A percentile compares a stretch with the other conserved stretches of the same genome.
Evolutionary conservation across 2,113 vertebrate genomes (phyloP).

Genomic region (Tympanuchus pallidicinctus): DNA sequence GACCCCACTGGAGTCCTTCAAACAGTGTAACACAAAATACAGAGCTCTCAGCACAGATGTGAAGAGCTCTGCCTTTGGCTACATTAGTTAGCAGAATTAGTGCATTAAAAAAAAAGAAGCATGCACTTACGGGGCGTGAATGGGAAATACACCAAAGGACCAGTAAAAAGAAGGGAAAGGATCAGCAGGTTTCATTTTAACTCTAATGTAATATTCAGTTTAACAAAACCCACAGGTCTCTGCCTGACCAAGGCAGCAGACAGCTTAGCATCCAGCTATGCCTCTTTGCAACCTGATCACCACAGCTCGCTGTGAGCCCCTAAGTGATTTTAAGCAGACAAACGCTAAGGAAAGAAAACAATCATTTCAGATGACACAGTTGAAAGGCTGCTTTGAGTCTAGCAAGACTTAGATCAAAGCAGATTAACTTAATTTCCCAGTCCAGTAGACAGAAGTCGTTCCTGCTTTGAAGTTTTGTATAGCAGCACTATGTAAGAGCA

Average conservation of each 20-base stretch:
- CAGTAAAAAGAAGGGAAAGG: background rate
- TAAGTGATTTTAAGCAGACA: background rate
- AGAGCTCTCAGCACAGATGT: fast-evolving
- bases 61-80: background rate
- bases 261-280: background rate
- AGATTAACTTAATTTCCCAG: background rate
- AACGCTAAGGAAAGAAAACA: background rate
- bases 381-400: background rate
- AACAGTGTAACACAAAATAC: fast-evolving
- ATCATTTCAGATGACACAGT: too few species aligned
- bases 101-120: background rate
- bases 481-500: background rate
- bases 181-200: background rate
- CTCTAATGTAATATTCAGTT: fast-evolving
- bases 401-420: background rate
- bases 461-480: background rate
- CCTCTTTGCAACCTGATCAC: background rate
- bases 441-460: background rate
- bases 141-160: background rate
- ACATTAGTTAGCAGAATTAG: background rate
- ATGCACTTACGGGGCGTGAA: background rate
- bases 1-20: background rate
- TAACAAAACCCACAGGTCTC: background rate
- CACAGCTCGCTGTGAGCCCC: background rate
- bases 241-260: background rate